A percentile compares a stretch with the other conserved stretches of the same genome.
Conservation (phyloP, 2,113 vertebrate genomes). For the Leptosomus discolor region DNA sequence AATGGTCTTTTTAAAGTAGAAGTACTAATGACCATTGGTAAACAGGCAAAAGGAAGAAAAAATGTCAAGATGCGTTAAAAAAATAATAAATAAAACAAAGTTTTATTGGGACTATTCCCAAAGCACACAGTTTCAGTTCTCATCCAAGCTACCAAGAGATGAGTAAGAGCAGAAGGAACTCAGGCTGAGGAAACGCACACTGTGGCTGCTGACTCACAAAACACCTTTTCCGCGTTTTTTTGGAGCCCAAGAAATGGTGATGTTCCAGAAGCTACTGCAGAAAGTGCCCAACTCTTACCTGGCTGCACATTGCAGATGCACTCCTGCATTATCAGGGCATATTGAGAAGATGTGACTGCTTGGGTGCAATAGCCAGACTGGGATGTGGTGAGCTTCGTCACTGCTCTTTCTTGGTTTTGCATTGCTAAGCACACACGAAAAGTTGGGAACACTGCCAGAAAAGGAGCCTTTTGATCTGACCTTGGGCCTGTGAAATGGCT, state of each 20-base stretch:
- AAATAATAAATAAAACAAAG: neutral
- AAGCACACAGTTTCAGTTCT: neutral
- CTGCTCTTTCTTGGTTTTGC: neutral
- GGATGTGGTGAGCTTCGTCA: accelerated
- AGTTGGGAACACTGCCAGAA: neutral
- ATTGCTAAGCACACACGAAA: neutral
- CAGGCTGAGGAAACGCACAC: neutral
- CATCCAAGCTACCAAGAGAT: neutral
- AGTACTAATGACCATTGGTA: neutral
- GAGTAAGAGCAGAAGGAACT: neutral
- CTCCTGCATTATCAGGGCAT: neutral
- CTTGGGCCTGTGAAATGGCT: neutral
- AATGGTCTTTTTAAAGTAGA: neutral
- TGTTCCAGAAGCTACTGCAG: neutral
- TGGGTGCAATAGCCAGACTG: neutral
- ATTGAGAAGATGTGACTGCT: accelerated
- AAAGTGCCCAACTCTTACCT: neutral
- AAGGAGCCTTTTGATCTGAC: neutral
- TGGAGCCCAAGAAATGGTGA: neutral
- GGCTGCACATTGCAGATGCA: neutral
- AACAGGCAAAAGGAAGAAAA: neutral
- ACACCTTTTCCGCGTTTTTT: neutral
- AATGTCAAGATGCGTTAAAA: neutral
- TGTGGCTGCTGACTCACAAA: neutral
- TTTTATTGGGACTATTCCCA: neutral